phyloP scores from a whole-genome alignment of 2,113 vertebrate species.

The Collichthys lucidus region DNA sequence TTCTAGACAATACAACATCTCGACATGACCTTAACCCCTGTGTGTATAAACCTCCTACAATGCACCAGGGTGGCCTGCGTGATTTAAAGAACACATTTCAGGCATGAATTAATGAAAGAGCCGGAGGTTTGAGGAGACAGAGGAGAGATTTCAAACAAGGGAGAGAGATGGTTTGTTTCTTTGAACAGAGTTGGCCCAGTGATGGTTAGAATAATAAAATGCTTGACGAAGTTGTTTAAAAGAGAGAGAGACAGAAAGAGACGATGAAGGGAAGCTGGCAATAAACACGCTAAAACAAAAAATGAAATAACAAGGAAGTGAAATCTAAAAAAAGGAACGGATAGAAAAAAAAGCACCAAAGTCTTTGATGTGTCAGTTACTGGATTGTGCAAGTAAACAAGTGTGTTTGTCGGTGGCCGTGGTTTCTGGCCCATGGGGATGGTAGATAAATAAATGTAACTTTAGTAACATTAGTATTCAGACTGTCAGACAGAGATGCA shows the following conservation, averaged over 20 bases:
- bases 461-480: conserved; percentile 40
- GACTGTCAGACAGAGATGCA: conserved; percentile 30
- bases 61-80: conserved; percentile 41
- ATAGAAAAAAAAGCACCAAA: neutral
- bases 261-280: conserved; percentile 19
- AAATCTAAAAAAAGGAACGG: neutral
- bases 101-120: conserved; percentile 20
- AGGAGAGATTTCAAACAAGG: conserved; percentile 18
- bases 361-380: conserved; percentile 54
- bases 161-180: conserved; percentile 26
- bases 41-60: conserved; percentile 26
- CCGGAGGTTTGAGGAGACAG: conserved; percentile 15
- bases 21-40: too few relatives aligned
- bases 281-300: conserved; percentile 36
- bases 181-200: neutral
- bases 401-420: conserved; percentile 16
- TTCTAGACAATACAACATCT: too few relatives aligned
- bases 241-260: conserved; percentile 15
- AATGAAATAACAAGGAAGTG: conserved; percentile 17
- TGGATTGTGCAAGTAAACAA: conserved; percentile 30
- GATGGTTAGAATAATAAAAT: conserved; percentile 40
- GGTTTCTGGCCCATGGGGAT: neutral
- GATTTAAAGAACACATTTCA: conserved; percentile 20
- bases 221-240: conserved; percentile 36
- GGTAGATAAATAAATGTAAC: conserved; percentile 29